These are phyloP conservation scores for Barypeithes pellucidus DNA, from an alignment of 2,888 invertebrate genomes.

Conservation along the genomic window DNA sequence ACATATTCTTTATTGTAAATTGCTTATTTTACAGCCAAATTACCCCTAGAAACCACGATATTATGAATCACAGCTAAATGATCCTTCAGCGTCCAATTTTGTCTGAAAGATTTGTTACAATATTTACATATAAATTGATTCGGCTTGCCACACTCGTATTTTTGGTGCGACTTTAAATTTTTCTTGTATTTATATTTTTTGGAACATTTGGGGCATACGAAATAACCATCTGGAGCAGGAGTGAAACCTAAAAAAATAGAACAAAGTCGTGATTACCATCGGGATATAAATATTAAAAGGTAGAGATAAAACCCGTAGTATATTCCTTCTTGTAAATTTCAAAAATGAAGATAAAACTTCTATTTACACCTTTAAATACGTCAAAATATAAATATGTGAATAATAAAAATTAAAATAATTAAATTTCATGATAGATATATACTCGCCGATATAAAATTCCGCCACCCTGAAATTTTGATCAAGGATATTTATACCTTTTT, in stretches of 20 bases:
- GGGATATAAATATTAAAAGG: too few species aligned
- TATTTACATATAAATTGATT: conserved; percentile 64
- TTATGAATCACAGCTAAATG: conserved; percentile 35
- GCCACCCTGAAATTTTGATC: too few species aligned
- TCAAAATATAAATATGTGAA: too few species aligned
- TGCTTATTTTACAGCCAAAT: not conserved
- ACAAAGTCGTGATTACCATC: too few species aligned
- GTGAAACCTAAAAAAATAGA: conserved; percentile 48
- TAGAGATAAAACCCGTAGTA: too few species aligned
- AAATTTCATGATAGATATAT: too few species aligned
- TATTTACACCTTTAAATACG: too few species aligned
- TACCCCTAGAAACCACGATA: conserved; percentile 10
- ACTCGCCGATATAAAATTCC: too few species aligned
- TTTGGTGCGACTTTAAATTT: conserved; percentile 27
- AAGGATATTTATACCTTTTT: too few species aligned
- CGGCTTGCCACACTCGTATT: conserved; percentile 70
- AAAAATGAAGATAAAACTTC: too few species aligned
- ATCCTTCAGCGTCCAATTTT: conserved; percentile 39
- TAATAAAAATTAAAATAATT: too few species aligned
- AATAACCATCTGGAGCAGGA: conserved; percentile 31
- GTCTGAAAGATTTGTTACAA: conserved; percentile 42
- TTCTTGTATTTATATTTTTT: conserved; percentile 38
- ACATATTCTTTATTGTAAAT: not conserved
- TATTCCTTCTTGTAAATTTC: too few species aligned
- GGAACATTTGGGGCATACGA: conserved; percentile 32